Conservation (phyloP, 2,888 invertebrate species). For the Nowickia ferox region DNA sequence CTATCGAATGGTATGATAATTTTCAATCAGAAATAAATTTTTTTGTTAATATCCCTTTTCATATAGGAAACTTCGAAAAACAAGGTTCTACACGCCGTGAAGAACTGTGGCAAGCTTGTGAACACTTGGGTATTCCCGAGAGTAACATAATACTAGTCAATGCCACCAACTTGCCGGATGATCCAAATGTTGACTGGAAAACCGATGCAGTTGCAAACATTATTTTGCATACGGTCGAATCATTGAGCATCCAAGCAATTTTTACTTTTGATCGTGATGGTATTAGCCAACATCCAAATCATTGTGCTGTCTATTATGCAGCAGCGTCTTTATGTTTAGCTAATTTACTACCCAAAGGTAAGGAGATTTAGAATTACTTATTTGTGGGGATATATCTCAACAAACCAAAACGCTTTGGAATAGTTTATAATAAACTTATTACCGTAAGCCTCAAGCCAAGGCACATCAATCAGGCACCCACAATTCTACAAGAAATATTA, state of each 20-base stretch:
- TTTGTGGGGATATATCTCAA: no score
- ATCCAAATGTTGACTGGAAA: constrained; percentile 91
- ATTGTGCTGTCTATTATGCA: constrained; percentile 92
- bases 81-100: constrained; percentile 87
- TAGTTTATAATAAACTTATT: no score
- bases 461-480: no score
- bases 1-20: constrained; percentile 89
- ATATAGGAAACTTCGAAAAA: constrained; percentile 87
- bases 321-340: constrained; percentile 91
- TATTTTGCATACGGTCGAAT: constrained; percentile 88
- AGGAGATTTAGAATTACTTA: constrained; percentile 76
- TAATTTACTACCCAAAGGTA: constrained; percentile 89
- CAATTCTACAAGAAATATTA: no score
- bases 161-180: constrained; percentile 90
- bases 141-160: constrained; percentile 89
- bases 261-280: constrained; percentile 97
- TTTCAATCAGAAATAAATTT: neutral
- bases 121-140: constrained; percentile 90
- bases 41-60: neutral
- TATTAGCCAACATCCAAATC: constrained; percentile 96
- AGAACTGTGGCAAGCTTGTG: constrained; percentile 93
- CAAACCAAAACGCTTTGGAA: no score
- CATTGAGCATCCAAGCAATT: constrained; percentile 91
- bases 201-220: constrained; percentile 86
- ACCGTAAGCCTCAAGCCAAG: no score